Conservation (phyloP, 2,888 invertebrate genomes). For the Odontocerum albicorne region DNA sequence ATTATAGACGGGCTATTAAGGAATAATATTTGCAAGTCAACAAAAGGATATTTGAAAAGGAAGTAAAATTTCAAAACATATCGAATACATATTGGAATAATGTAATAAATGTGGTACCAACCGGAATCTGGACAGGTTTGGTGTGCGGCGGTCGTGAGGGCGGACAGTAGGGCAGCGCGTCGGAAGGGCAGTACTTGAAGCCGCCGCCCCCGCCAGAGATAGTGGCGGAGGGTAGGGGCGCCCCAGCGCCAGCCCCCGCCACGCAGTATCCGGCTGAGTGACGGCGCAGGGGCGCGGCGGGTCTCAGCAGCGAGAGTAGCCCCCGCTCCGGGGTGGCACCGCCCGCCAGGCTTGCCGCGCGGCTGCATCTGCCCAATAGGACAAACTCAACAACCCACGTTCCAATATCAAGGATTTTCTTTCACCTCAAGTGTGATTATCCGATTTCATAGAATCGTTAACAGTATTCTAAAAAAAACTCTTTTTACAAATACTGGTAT, state of each 20-base stretch:
- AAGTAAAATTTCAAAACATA: too few relatives aligned
- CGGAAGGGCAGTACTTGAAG: slow-evolving; percentile 57
- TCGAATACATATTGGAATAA: too few relatives aligned
- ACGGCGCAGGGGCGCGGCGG: slow-evolving; percentile 51
- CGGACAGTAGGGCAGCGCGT: slow-evolving; percentile 57
- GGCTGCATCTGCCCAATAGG: slow-evolving; percentile 55
- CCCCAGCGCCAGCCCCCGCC: slow-evolving; percentile 42
- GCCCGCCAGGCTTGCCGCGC: slow-evolving; percentile 56
- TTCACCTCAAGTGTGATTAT: too few relatives aligned
- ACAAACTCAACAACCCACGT: too few relatives aligned
- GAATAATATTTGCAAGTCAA: too few relatives aligned
- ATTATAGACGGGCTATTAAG: too few relatives aligned
- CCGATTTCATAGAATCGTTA: too few relatives aligned
- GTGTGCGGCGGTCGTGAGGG: slow-evolving; percentile 46
- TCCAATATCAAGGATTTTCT: too few relatives aligned
- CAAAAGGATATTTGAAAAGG: too few relatives aligned
- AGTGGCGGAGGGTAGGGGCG: slow-evolving; percentile 36
- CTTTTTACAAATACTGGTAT: too few relatives aligned
- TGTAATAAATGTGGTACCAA: too few relatives aligned
- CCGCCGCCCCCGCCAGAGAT: slow-evolving; percentile 37
- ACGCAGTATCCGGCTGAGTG: slow-evolving; percentile 52
- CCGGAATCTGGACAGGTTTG: slow-evolving; percentile 15
- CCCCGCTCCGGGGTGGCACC: slow-evolving; percentile 55
- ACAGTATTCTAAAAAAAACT: too few relatives aligned
- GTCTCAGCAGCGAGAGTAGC: slow-evolving; percentile 57